phyloP scores from a whole-genome alignment of 2,888 invertebrate genomes.

The Leptopilina drosophilae region DNA sequence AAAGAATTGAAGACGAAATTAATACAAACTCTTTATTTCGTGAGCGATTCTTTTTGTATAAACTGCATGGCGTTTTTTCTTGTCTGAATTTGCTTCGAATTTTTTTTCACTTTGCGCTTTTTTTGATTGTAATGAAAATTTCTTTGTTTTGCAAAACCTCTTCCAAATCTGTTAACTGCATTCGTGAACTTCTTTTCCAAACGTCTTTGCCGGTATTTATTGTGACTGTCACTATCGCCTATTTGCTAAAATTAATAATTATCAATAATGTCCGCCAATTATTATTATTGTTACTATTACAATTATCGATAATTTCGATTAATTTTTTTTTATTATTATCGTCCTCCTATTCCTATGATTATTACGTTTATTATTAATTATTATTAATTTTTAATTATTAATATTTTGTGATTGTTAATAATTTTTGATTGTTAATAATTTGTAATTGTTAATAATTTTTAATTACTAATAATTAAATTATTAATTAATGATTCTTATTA shows the following conservation, averaged over 20 bases:
- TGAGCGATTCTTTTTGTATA: neutral
- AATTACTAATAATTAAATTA: no score
- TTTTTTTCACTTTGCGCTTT: neutral
- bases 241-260: constrained; percentile 39
- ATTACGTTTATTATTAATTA: neutral
- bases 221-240: constrained; percentile 43
- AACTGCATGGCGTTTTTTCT: neutral
- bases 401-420: no score
- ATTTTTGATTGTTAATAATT: no score
- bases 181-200: constrained; percentile 20
- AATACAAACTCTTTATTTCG: neutral
- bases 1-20: no score
- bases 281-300: constrained; percentile 42
- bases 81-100: neutral
- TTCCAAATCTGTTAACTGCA: constrained; percentile 35
- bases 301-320: constrained; percentile 1
- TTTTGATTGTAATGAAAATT: neutral
- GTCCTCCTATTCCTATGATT: constrained; percentile 46
- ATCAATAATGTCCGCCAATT: constrained; percentile 27
- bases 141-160: constrained; percentile 14
- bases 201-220: constrained; percentile 45
- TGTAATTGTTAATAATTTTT: no score
- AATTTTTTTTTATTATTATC: constrained; percentile 38
- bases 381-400: no score
- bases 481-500: constrained; percentile 15